Base-by-base conservation (phyloP, 2,888 invertebrate genomes). In the Drosophila longiperda region DNA sequence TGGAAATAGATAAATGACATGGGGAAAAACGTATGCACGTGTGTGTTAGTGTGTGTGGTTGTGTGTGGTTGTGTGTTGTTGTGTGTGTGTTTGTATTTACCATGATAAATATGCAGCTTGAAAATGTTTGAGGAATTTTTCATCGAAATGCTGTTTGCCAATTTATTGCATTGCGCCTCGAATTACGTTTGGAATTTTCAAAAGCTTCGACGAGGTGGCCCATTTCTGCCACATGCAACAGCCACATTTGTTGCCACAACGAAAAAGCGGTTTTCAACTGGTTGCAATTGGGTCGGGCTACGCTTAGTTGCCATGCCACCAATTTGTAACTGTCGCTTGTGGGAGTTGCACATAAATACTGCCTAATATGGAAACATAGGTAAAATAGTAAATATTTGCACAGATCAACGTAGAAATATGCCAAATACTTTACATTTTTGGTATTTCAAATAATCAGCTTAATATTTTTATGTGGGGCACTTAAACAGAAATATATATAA, bases 71-170 rank as follows among this genome's bases (percentile, higher is more conserved):
- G 20, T 54, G 20, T 26, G 26, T 26, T 26, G 26, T 38, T 61
- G 33, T 53, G 33, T 63, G 29, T 60, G 34, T 59, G 32, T 59
- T 36, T 53, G 34, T 34, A n/a, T 12, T 20, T 52, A 55, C 50
- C 62, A 70, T 80, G 68, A 74, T 75, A 81, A 86, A 83, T 88
- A 71, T 83, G 80, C 75, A 69, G 69, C 72, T 78, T 74, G 84
- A 33, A 78, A 82, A 74, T 78, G 75, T 80, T 78, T 75, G 73
- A 80, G 70, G 78, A 74, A 85, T 86, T 82, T 74, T 70, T 53
- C n/a, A 57, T 61, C 70, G 66, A 66, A 73, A 70, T 80, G 74
- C 64, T 80, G 75, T 67, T 63, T 59, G 66, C 50, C 68, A 82
- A 82, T 81, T 81, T 80, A 81, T 82, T 82, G 73, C 77, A 72